Percentiles rank a stretch among this genome's conserved stretches.
Evolutionary conservation across 92 coral and sea anemone genomes (phyloP).

Genomic region (Porites lobata): DNA sequence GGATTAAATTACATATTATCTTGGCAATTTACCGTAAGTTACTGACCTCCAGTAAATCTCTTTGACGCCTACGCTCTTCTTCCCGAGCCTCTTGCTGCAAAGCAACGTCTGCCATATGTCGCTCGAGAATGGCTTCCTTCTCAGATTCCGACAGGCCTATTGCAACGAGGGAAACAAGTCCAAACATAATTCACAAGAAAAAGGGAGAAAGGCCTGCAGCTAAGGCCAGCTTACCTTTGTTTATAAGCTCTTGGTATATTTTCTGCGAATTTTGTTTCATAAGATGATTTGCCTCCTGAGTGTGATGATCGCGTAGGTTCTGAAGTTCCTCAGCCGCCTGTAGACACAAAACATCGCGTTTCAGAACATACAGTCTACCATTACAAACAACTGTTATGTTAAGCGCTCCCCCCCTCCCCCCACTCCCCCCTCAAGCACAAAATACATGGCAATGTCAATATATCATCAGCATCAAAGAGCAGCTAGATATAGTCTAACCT

Average conservation of each 20-base stretch:
- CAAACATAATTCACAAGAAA: too few relatives aligned
- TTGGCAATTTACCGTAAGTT: too few relatives aligned
- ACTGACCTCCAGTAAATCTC: slow-evolving; percentile 71
- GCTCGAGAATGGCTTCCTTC: slow-evolving; percentile 80
- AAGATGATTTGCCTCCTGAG: slow-evolving; percentile 69
- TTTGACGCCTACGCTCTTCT: slow-evolving; percentile 69
- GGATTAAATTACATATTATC: not conserved
- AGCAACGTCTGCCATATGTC: slow-evolving; percentile 71
- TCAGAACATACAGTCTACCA: not conserved
- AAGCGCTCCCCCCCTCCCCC: not conserved
- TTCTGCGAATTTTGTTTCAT: slow-evolving; percentile 75
- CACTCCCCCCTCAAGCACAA: too few relatives aligned
- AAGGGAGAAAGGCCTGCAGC: not conserved
- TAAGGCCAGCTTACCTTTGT: slow-evolving; percentile 70
- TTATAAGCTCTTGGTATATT: slow-evolving; percentile 79
- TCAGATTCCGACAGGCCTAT: slow-evolving; percentile 59
- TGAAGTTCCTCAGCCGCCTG: slow-evolving; percentile 92
- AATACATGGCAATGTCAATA: too few relatives aligned
- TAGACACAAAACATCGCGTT: not conserved
- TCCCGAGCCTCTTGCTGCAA: slow-evolving; percentile 75
- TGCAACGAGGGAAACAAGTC: not conserved
- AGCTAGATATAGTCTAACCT: too few relatives aligned
- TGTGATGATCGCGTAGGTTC: slow-evolving; percentile 64
- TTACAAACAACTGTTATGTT: not conserved
- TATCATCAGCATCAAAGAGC: too few relatives aligned